These are phyloP conservation scores for Lepidonotus clava DNA, from an alignment of 2,888 invertebrate genomes.

Conservation along the genomic window DNA sequence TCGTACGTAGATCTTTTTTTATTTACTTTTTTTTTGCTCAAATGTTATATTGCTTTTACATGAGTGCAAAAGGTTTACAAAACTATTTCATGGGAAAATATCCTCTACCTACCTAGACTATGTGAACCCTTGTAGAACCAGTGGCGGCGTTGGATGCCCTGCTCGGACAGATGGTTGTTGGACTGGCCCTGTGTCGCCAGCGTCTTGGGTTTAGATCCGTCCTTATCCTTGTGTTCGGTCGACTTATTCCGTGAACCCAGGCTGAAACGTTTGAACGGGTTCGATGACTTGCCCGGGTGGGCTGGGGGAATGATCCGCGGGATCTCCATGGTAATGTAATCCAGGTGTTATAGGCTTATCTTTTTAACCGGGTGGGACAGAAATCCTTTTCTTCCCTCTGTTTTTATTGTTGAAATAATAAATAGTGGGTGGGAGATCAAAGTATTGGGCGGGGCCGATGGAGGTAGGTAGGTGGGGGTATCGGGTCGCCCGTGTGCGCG, in stretches of 20 bases:
- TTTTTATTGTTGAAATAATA: background rate
- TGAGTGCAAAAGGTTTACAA: too few relatives aligned
- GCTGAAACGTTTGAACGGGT: slow-evolving; percentile 28
- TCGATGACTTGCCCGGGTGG: slow-evolving; percentile 2
- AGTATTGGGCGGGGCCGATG: background rate
- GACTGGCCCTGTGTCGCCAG: background rate
- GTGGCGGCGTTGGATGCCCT: slow-evolving; percentile 44
- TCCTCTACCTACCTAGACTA: slow-evolving; percentile 49
- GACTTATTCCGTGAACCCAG: background rate
- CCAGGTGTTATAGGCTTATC: too few relatives aligned
- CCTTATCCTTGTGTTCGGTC: background rate
- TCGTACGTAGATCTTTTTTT: too few relatives aligned
- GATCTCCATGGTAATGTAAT: slow-evolving; percentile 42
- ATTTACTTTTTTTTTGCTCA: too few relatives aligned
- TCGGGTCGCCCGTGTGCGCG: too few relatives aligned
- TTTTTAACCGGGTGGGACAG: background rate
- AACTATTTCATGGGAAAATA: too few relatives aligned
- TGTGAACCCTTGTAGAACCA: slow-evolving; percentile 56
- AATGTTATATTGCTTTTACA: too few relatives aligned
- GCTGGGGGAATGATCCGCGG: slow-evolving; percentile 40
- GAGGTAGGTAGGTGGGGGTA: background rate
- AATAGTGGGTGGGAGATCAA: background rate
- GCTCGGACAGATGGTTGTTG: slow-evolving; percentile 9
- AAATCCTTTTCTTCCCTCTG: background rate
- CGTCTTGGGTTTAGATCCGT: background rate